Conservation (phyloP, 92 coral and sea anemone species). For the Palythoa grandiflora region DNA sequence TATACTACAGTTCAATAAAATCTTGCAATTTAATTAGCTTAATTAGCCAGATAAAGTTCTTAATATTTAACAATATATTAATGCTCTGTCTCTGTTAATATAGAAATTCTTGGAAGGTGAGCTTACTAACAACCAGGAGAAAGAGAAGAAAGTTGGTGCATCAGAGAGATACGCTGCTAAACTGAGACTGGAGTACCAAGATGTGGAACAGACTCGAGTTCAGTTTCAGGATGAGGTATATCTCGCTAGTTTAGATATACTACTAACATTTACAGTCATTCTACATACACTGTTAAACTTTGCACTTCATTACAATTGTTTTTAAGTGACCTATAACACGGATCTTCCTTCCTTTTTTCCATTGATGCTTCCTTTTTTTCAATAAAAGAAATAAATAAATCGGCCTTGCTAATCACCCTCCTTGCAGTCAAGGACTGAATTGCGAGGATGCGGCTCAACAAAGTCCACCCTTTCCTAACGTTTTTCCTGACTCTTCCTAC, state of each 20-base stretch:
- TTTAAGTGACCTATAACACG: no score
- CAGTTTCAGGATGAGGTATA: conserved; percentile 99
- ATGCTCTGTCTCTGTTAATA: background rate
- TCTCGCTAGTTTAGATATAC: background rate
- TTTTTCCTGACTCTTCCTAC: background rate
- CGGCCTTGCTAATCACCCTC: no score
- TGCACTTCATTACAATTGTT: no score
- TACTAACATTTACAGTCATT: background rate
- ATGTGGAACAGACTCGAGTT: conserved; percentile 87
- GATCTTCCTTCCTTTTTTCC: no score
- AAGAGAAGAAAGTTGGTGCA: conserved; percentile 94
- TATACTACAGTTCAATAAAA: no score
- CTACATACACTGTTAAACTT: no score
- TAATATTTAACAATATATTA: background rate
- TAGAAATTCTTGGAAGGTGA: conserved; percentile 97
- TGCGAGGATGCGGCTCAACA: background rate
- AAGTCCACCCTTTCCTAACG: background rate
- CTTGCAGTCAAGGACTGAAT: no score
- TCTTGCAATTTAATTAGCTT: no score
- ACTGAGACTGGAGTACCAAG: conserved; percentile 92
- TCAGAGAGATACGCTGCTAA: conserved; percentile 96
- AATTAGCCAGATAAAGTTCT: no score
- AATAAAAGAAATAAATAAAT: no score
- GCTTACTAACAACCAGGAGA: conserved; percentile 94
- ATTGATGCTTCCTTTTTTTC: no score